Percentiles rank a stretch among this genome's conserved stretches.
Conservation (phyloP, 2,888 invertebrate genomes). For the Abrostola triplasia region DNA sequence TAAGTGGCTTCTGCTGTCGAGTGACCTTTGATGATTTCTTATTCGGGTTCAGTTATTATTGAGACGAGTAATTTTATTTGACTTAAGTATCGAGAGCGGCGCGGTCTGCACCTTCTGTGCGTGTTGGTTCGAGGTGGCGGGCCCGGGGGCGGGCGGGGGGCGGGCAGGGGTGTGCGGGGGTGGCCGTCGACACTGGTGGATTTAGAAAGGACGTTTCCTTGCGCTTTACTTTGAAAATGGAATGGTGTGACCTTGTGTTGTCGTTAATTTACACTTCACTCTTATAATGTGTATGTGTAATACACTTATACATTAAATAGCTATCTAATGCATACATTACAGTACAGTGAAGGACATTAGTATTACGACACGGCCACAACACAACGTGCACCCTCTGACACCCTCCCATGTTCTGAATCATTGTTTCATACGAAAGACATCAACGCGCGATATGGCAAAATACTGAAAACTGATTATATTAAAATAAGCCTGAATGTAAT, state of each 20-base stretch:
- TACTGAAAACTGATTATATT: no score
- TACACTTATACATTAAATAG: constrained; percentile 9
- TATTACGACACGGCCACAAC: constrained; percentile 2
- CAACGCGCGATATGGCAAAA: constrained; percentile 21
- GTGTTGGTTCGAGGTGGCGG: background rate
- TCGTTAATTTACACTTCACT: constrained; percentile 26
- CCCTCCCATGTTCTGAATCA: background rate
- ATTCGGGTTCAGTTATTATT: no score
- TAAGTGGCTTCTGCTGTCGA: no score
- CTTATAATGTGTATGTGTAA: constrained; percentile 7
- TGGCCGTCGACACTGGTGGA: background rate
- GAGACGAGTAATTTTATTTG: no score
- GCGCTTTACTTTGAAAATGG: constrained; percentile 17
- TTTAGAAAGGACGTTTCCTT: constrained; percentile 53
- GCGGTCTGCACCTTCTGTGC: no score
- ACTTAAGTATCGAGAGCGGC: no score
- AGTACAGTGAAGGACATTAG: constrained; percentile 15
- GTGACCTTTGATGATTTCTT: no score
- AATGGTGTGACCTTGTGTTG: constrained; percentile 35
- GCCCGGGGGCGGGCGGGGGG: background rate
- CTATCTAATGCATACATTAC: constrained; percentile 17
- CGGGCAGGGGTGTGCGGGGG: background rate
- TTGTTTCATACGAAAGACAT: constrained; percentile 45
- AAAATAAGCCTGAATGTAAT: no score
- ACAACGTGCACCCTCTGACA: background rate